Conservation (phyloP, 1,140 invertebrate genomes). For the Mizuhopecten yessoensis region DNA sequence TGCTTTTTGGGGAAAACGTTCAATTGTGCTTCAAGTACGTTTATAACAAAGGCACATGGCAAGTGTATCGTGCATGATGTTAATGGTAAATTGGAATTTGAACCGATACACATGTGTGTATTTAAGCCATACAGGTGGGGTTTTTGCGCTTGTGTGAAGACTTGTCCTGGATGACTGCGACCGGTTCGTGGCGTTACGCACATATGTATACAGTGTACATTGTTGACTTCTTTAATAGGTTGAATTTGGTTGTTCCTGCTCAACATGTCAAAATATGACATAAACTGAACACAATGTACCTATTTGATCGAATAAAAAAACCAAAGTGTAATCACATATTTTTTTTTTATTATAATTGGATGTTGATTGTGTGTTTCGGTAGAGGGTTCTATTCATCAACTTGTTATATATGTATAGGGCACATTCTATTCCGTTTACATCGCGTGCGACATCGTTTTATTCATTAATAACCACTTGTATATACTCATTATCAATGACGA, state of each 20-base stretch:
- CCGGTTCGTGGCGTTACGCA: not conserved
- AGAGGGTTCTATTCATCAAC: not conserved
- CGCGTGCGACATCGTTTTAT: not conserved
- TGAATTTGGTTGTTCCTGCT: not conserved
- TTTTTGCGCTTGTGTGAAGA: conserved; percentile 28
- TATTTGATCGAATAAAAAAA: not conserved
- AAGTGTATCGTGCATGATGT: conserved; percentile 8
- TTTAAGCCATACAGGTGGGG: conserved; percentile 8
- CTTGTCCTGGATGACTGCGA: not conserved
- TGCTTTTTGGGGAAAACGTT: conserved; percentile 1
- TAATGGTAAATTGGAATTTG: conserved; percentile 12
- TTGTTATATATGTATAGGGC: not conserved
- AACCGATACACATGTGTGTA: not conserved
- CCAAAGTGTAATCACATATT: not conserved
- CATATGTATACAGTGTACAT: not conserved
- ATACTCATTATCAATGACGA: conserved; percentile 27
- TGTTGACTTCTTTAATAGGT: not conserved
- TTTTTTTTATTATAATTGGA: too few species aligned
- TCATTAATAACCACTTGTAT: conserved; percentile 34
- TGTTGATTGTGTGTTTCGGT: not conserved
- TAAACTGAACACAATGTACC: not conserved
- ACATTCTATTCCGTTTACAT: not conserved
- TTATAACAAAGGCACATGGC: conserved; percentile 34
- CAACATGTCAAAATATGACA: not conserved
- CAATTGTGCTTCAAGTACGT: not conserved